Base-by-base conservation (phyloP, 1,140 invertebrate species). In the Antheraea mylitta region DNA sequence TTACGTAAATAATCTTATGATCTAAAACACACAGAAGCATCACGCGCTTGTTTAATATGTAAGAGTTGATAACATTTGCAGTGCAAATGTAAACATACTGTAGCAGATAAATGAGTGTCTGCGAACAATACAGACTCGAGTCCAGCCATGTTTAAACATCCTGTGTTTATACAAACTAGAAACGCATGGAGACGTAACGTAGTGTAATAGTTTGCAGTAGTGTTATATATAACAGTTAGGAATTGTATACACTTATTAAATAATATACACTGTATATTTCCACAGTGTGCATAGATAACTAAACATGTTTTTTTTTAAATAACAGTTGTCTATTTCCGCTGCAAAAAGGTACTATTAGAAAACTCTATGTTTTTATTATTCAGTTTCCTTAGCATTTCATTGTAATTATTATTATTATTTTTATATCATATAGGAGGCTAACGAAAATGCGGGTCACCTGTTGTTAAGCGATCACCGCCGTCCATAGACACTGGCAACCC, bases 51-150 rank as follows among this genome's bases (percentile, higher is more conserved):
- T 80, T 61, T 70, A 75, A 75, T 68, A 76, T 77, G 75, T 67
- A 80, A 70, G 64, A 72, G 63, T 69, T 74, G 75, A 76, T 72
- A 76, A 79, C 64, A 74, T 78, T 76, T 66, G 69, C 62, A 58
- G 59, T 77, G 69, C 22, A 73, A 77, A 73, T 67, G 68, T 74
- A 69, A 78, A 77, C 77, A 76, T 22, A 18, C 45, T 75, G 73
- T 78, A 85, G n/a, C n/a, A n/a, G 79, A 86, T 81, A 83, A 76
- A 76, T 70, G 73, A 73, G 77, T 81, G 69, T 81, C 79, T 71
- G 74, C 30, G 77, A 81, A 81, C 82, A 86, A 81, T 79, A 77
- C 71, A 72, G 71, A 48, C 60, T 45, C 53, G 69, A 66, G 69
- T 42, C 68, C 64, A 60, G 38, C 58, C 59, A 48, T 59, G 63